These are phyloP conservation scores for Trypoxylus dichotomus DNA, from an alignment of 1,140 invertebrate genomes.

Conservation along the genomic window DNA sequence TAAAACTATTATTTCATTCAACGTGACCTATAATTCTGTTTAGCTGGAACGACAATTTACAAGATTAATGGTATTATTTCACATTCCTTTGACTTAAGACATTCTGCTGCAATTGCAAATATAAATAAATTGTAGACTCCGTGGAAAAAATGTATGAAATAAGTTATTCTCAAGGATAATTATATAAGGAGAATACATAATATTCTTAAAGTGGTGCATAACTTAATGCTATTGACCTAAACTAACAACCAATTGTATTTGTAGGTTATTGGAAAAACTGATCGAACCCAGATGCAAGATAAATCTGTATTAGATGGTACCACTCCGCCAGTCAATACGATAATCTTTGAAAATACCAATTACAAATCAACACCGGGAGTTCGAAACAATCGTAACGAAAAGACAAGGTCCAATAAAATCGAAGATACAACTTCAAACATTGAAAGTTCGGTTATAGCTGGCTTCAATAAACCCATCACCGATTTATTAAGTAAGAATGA, in stretches of 20 bases:
- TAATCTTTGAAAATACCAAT: slow-evolving; percentile 92
- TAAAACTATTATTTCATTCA: too few species aligned
- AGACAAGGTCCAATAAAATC: slow-evolving; percentile 44
- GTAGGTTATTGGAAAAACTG: slow-evolving; percentile 42
- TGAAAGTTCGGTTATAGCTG: slow-evolving; percentile 52
- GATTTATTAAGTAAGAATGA: slow-evolving; percentile 57
- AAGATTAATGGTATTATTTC: too few species aligned
- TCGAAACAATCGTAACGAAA: slow-evolving; percentile 43
- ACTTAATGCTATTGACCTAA: too few species aligned
- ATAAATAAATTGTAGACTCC: too few species aligned
- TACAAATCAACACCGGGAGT: slow-evolving; percentile 66
- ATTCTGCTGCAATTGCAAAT: too few species aligned
- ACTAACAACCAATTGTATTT: not conserved
- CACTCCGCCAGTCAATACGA: slow-evolving; percentile 80
- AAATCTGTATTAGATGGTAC: slow-evolving; percentile 69
- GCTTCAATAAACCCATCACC: slow-evolving; percentile 65
- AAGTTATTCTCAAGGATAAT: too few species aligned
- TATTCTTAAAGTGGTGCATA: too few species aligned
- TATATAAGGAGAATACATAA: too few species aligned
- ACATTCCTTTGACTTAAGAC: too few species aligned
- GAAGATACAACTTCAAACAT: slow-evolving; percentile 43
- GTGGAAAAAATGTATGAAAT: too few species aligned
- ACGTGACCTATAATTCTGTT: too few species aligned
- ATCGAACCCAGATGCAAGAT: slow-evolving; percentile 55
- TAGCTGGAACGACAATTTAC: too few species aligned